phyloP scores from a whole-genome alignment of 2,888 invertebrate species.

The Cepaea hortensis region DNA sequence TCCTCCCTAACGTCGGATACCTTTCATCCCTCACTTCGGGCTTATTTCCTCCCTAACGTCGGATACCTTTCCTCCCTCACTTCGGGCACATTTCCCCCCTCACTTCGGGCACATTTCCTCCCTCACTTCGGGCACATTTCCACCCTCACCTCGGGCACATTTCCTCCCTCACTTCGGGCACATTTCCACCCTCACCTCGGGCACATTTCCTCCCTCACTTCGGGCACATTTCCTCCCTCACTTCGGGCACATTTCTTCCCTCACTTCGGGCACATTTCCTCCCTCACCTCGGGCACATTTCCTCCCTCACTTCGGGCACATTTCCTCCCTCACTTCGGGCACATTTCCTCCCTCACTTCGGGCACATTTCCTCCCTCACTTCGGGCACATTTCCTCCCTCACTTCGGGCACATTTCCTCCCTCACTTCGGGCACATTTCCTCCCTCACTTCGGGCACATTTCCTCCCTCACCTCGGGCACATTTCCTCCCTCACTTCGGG shows the following conservation, averaged over 20 bases:
- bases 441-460: neutral
- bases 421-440: neutral
- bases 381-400: neutral
- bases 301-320: neutral
- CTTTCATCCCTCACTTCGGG: neutral
- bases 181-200: too few species aligned
- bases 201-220: neutral
- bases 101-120: neutral
- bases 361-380: neutral
- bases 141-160: too few species aligned
- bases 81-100: neutral
- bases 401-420: neutral
- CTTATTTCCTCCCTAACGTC: neutral
- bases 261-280: too few species aligned
- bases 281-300: neutral
- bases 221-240: neutral
- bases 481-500: too few species aligned
- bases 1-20: too few species aligned
- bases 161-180: too few species aligned
- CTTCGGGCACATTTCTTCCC: too few species aligned
- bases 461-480: too few species aligned
- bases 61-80: neutral
- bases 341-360: neutral
- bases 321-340: too few species aligned
- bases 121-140: neutral